Percentiles rank a stretch among this genome's conserved stretches.
Evolutionary conservation across 1,140 invertebrate species (phyloP).

Genomic region (Bombus picipes): DNA sequence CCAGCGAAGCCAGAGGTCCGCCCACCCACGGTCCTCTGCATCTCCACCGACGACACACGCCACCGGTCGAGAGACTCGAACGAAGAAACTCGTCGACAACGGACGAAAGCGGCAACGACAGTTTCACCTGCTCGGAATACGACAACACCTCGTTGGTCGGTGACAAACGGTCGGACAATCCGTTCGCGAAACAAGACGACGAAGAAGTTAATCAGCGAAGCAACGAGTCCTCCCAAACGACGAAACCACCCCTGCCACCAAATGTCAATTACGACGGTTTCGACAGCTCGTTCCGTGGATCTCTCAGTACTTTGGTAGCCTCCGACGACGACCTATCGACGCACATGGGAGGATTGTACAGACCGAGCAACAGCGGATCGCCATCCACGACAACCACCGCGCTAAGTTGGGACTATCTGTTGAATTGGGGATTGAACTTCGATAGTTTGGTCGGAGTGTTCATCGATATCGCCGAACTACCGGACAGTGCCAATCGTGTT

Average conservation of each 20-base stretch:
- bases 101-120: constrained; percentile 97
- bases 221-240: constrained; percentile 79
- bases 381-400: constrained; percentile 84
- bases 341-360: constrained; percentile 88
- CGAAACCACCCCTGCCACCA: constrained; percentile 86
- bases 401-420: constrained; percentile 95
- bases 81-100: constrained; percentile 92
- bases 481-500: constrained; percentile 89
- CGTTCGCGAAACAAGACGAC: constrained; percentile 88
- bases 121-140: constrained; percentile 98
- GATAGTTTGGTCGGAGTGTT: constrained; percentile 97
- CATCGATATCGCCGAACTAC: constrained; percentile 97
- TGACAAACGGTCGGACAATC: constrained; percentile 87
- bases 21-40: constrained; percentile 85
- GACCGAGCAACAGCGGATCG: constrained; percentile 88
- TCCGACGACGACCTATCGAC: constrained; percentile 94
- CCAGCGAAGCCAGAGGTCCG: constrained; percentile 91
- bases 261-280: constrained; percentile 93
- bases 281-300: constrained; percentile 96
- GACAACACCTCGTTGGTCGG: constrained; percentile 93
- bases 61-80: constrained; percentile 86
- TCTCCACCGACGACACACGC: constrained; percentile 85
- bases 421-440: constrained; percentile 98
- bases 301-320: constrained; percentile 94
- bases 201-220: constrained; percentile 81